phyloP scores from a whole-genome alignment of 2,113 vertebrate genomes.

The Pycnonotus jocosus region DNA sequence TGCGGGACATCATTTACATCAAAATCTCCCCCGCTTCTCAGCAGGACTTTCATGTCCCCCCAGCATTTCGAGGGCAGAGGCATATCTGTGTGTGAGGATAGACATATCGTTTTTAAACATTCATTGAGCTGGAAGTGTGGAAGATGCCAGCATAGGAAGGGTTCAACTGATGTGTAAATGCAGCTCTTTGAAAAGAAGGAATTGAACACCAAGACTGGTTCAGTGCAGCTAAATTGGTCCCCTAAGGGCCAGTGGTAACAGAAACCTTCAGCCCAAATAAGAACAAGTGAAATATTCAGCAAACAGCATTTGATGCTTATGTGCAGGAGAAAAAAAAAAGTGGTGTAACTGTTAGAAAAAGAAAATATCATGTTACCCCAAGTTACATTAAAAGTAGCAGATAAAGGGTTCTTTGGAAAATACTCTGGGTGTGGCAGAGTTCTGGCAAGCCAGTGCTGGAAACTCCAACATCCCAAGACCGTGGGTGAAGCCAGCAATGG shows the following conservation, averaged over 20 bases:
- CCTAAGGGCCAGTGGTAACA: slow-evolving; percentile 56
- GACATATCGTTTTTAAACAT: not conserved
- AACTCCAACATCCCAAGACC: not conserved
- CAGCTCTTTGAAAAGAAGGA: slow-evolving; percentile 51
- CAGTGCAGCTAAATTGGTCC: slow-evolving; percentile 60
- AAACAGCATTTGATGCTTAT: slow-evolving; percentile 47
- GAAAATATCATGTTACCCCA: not conserved
- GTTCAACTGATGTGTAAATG: slow-evolving; percentile 62
- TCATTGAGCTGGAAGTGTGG: slow-evolving; percentile 50
- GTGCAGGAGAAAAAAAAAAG: not conserved
- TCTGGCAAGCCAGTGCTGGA: not conserved
- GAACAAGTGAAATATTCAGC: slow-evolving; percentile 45
- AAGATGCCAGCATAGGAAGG: slow-evolving; percentile 22
- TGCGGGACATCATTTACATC: slow-evolving; percentile 16
- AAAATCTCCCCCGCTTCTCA: slow-evolving; percentile 13
- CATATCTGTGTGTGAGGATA: not conserved
- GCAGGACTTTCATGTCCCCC: slow-evolving; percentile 40
- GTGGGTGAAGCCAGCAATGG: not conserved
- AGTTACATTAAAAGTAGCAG: not conserved
- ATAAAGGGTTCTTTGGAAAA: not conserved
- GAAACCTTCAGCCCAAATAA: slow-evolving; percentile 61
- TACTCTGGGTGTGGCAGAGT: not conserved
- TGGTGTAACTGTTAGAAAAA: not conserved
- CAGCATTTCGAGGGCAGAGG: slow-evolving; percentile 1
- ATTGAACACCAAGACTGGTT: slow-evolving; percentile 52